These are phyloP conservation scores for Scarus forsteni DNA, from an alignment of 2,797 vertebrate genomes.

Conservation along the genomic window DNA sequence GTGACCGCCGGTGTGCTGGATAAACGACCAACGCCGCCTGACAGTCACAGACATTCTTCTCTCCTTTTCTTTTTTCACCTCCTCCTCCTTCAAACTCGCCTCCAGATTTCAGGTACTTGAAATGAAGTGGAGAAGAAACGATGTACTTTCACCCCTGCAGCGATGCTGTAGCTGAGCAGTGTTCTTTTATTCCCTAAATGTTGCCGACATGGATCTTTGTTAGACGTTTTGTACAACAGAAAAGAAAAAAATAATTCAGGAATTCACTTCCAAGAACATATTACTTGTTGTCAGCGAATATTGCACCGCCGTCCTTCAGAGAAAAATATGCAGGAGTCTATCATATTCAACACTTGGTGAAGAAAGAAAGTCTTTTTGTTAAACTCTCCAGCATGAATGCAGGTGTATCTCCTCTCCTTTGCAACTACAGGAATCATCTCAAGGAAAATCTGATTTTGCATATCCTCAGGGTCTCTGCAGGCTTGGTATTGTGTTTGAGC, in stretches of 20 bases:
- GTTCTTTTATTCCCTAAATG: slow-evolving; percentile 46
- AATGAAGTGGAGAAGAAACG: slow-evolving; percentile 38
- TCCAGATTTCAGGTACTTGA: slow-evolving; percentile 52
- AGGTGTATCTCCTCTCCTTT: background rate
- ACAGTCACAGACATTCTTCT: slow-evolving; percentile 59
- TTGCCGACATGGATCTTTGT: slow-evolving; percentile 52
- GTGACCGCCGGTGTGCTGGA: slow-evolving; percentile 61
- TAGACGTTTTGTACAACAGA: slow-evolving; percentile 26
- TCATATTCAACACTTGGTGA: background rate
- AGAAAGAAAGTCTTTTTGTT: background rate
- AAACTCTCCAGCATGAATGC: background rate
- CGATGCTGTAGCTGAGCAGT: slow-evolving; percentile 26
- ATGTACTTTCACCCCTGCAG: slow-evolving; percentile 43
- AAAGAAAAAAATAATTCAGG: slow-evolving; percentile 27
- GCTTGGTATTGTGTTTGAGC: too few species aligned
- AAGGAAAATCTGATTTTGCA: too few species aligned
- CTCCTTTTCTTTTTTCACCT: slow-evolving; percentile 18
- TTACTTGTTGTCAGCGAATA: slow-evolving; percentile 31
- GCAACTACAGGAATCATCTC: too few species aligned
- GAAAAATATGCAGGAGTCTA: background rate
- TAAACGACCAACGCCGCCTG: slow-evolving; percentile 68
- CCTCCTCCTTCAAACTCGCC: slow-evolving; percentile 30
- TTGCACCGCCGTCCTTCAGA: background rate
- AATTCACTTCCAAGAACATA: slow-evolving; percentile 23
- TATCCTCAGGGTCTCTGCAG: too few species aligned